phyloP scores from a whole-genome alignment of 2,797 vertebrate species.

The Sebastes jordani region DNA sequence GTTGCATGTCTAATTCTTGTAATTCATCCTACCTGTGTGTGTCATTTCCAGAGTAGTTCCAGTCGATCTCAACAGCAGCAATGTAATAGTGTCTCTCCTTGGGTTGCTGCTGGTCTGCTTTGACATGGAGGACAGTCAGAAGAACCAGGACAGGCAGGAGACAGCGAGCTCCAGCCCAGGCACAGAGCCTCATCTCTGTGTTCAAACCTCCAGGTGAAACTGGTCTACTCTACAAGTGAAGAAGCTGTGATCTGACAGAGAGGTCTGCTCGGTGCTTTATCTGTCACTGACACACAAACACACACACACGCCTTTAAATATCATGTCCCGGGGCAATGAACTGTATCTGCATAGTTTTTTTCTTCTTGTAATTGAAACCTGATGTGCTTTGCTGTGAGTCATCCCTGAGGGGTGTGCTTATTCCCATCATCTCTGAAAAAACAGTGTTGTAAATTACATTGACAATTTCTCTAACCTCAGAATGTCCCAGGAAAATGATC shows the following conservation, averaged over 20 bases:
- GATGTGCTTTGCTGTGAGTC: constrained; percentile 55
- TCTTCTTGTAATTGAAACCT: constrained; percentile 44
- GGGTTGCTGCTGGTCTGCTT: constrained; percentile 29
- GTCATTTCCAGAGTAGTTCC: constrained; percentile 76
- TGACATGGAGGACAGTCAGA: constrained; percentile 26
- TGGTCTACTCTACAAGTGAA: constrained; percentile 36
- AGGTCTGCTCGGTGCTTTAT: constrained; percentile 70
- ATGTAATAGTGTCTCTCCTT: constrained; percentile 81
- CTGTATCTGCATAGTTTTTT: constrained; percentile 40
- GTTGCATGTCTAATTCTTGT: neutral
- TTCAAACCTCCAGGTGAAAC: constrained; percentile 35
- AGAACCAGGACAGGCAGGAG: constrained; percentile 63
- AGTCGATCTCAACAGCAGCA: constrained; percentile 82
- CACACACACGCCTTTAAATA: constrained; percentile 50
- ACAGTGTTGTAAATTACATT: neutral
- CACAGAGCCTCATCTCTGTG: constrained; percentile 74
- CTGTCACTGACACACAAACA: constrained; percentile 47
- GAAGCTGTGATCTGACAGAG: constrained; percentile 50
- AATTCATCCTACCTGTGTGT: constrained; percentile 60
- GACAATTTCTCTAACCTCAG: constrained; percentile 15
- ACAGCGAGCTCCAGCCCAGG: constrained; percentile 26
- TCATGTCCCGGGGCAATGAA: constrained; percentile 66
- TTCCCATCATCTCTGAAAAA: neutral
- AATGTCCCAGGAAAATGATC: neutral
- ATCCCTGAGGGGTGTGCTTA: neutral